Evolutionary conservation across 2,888 invertebrate genomes (phyloP).

Genomic region (Cryptus viduatorius): DNA sequence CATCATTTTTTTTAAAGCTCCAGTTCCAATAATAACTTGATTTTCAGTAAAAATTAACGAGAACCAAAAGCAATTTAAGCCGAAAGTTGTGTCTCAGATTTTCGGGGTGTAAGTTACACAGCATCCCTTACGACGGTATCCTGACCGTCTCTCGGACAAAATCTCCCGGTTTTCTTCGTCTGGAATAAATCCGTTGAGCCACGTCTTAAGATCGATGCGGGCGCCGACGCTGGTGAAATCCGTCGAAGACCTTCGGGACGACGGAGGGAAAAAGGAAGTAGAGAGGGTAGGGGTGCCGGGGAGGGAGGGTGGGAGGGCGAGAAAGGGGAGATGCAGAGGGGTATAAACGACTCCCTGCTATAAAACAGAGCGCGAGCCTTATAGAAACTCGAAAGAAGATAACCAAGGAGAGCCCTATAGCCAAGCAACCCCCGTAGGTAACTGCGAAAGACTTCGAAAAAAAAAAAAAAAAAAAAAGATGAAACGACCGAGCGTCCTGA

Average conservation of each 20-base stretch:
- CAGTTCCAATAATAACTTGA: too few relatives aligned
- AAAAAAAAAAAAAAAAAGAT: constrained; percentile 31
- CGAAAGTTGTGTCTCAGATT: not conserved
- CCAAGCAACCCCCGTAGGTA: not conserved
- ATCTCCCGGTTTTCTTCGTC: constrained; percentile 22
- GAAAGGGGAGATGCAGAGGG: constrained; percentile 1
- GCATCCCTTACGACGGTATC: too few relatives aligned
- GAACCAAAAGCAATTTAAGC: too few relatives aligned
- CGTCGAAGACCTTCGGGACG: constrained; percentile 31
- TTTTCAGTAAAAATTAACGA: too few relatives aligned
- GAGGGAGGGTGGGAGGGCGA: constrained; percentile 21
- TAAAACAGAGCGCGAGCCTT: not conserved
- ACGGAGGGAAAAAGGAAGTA: constrained; percentile 23
- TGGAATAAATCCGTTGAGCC: constrained; percentile 73
- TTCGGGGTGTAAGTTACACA: not conserved
- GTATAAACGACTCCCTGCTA: too few relatives aligned
- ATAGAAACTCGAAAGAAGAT: constrained; percentile 29
- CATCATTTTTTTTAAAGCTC: too few relatives aligned
- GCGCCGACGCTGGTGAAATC: constrained; percentile 48
- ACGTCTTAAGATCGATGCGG: constrained; percentile 70
- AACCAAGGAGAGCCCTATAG: too few relatives aligned
- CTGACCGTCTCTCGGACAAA: not conserved
- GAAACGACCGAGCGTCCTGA: constrained; percentile 73
- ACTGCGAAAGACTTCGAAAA: constrained; percentile 16
- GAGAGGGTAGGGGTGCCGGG: constrained; percentile 14